Conservation (phyloP, 2,888 invertebrate species). For the Uloborus plumipes region DNA sequence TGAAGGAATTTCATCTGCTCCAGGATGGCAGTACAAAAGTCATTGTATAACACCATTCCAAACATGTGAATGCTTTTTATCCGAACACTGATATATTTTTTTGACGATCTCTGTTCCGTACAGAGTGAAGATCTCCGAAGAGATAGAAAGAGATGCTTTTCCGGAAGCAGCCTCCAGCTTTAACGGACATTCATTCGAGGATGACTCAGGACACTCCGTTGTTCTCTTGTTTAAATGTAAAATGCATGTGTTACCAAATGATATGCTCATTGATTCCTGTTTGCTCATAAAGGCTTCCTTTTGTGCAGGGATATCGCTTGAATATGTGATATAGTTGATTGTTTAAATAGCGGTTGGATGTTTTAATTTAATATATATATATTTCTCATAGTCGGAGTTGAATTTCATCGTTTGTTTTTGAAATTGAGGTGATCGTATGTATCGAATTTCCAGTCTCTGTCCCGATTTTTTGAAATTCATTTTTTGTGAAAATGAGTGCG, state of each 20-base stretch:
- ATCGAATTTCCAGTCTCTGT: too few species aligned
- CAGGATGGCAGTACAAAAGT: conserved; percentile 52
- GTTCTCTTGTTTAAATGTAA: conserved; percentile 5
- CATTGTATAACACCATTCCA: conserved; percentile 49
- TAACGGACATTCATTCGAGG: conserved; percentile 13
- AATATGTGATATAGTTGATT: background rate
- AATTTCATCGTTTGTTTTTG: too few species aligned
- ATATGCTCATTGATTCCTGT: background rate
- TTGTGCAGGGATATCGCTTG: background rate
- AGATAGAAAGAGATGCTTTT: background rate
- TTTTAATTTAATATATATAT: too few species aligned
- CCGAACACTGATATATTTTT: conserved; percentile 4
- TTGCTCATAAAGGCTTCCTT: conserved; percentile 8
- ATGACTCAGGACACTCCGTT: background rate
- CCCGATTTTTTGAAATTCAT: too few species aligned
- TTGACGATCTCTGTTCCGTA: conserved; percentile 52
- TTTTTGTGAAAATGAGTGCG: too few species aligned
- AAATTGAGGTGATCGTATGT: too few species aligned
- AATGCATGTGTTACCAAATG: background rate
- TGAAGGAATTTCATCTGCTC: conserved; percentile 22
- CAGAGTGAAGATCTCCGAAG: conserved; percentile 34
- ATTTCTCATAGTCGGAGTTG: too few species aligned
- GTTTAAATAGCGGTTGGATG: too few species aligned
- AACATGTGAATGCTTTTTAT: conserved; percentile 17
- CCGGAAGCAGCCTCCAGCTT: conserved; percentile 1